Evolutionary conservation across 2,888 invertebrate genomes (phyloP), one percentile per base, ranked within the genome.

Genomic region (Rutpela maculata): DNA sequence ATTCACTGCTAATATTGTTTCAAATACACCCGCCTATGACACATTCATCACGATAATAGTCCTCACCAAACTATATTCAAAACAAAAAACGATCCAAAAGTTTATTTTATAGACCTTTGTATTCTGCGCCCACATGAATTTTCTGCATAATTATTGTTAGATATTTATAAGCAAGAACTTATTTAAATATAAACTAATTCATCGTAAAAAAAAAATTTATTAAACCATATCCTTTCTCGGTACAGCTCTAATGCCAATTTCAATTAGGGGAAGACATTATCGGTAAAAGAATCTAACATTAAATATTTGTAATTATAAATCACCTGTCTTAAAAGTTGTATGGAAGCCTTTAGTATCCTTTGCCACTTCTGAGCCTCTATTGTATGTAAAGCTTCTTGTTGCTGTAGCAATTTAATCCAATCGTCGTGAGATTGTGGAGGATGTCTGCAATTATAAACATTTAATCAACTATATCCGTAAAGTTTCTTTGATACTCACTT

Each of bases 311-410:
- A 60, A 26, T 60, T 60, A 22, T 22, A 22, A 15, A 62, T 22
- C n/a, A 95, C 95, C 93, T 96, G 94, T 89, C 93, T 92, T 81
- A 96, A 91, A 81, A 95, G 92, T 82, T 93, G 90, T 80, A 95
- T 93, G 75, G 95, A 94, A 80, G 93, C 92, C 88, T 94, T 93
- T 75, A 96, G 91, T 83, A 95, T 93, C 86, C 92, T 92, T 84
- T 96, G 93, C 97, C 97, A 98, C 86, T 95, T 95, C 80, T 93
- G 93, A 89, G 97, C 92, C 91, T 97, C 96, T 38, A 93, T 92
- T 78, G 95, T 93, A 90, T 97, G 97, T 63, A 96, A 91, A 75
- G 92, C 91, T 89, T 96, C 94, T 91, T 97, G 97, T 82, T 95
- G 93, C 87, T 95, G 95, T 84, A 97, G 89, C 80, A 96, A 90